Evolutionary conservation across 2,797 vertebrate species (phyloP), one percentile per base, ranked within the genome.

Genomic region (Pseudotriccus pelzelni): DNA sequence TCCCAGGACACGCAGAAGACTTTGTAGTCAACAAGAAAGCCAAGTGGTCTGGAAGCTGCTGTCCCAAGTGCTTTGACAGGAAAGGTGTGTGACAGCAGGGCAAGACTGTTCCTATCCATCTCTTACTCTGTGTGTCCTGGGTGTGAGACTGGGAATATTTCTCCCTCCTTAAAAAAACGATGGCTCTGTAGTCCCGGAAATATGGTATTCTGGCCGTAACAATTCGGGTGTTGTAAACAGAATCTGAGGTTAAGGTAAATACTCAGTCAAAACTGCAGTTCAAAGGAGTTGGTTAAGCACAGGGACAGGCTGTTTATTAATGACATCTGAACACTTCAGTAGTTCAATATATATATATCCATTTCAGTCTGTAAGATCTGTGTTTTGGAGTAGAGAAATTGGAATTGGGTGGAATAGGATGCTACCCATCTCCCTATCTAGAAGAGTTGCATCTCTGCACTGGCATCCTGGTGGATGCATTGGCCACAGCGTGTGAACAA

Each of bases 401-500:
- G 5, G 14, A 18, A 82, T 79, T 63, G 23, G 32, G 21, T 90
- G 79, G n/a, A 69, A 59, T 12, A 78, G 27, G 12, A 28, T 79
- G 25, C 50, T 20, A 18, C 18, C 8, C 1, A 1, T 18, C 32
- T 81, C 2, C 2, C 12, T 27, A 46, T 34, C 39, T 44, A 30
- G n/a, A 53, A 55, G 43, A 67, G 15, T 15, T 44, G 34, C 47
- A 10, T 6, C 36, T 2, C 8, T 32, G 73, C 0, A 2, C 58
- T 30, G 9, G 46, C 4, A 49, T 60, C 15, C 55, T 2, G 9
- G 41, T 56, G 58, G 24, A 49, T 36, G 8, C 15, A 0, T 25
- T 39, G 24, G 23, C 68, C 21, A 19, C 22, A 8, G 28, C 0
- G 0, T 20, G 20, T 1, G 2, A 55, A 34, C 37, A 84, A 6